Conservation (phyloP, 2,888 invertebrate genomes). For the Loripinus fragilis region DNA sequence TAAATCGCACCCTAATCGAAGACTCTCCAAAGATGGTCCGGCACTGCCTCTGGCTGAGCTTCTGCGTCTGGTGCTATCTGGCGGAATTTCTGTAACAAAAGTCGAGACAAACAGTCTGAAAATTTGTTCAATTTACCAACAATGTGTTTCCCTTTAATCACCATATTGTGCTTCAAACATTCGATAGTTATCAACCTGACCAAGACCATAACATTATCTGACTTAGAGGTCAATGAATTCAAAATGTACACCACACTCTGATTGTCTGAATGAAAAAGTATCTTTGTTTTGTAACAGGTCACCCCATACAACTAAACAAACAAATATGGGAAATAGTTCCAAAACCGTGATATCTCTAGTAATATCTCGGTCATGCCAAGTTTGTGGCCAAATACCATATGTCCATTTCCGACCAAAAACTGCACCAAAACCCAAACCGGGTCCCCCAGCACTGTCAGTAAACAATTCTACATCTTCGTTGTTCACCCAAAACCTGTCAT, state of each 20-base stretch:
- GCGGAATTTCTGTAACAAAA: conserved; percentile 22
- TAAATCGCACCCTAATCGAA: neutral
- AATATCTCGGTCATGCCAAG: conserved; percentile 7
- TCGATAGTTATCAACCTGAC: conserved; percentile 22
- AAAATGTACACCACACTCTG: conserved; percentile 31
- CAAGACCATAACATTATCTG: conserved; percentile 25
- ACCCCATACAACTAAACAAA: conserved; percentile 23
- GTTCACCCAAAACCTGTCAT: conserved; percentile 24
- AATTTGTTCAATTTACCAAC: conserved; percentile 27
- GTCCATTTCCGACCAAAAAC: conserved; percentile 13
- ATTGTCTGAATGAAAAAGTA: conserved; percentile 31
- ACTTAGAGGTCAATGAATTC: conserved; percentile 26
- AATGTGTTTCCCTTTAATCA: conserved; percentile 27
- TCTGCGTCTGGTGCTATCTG: conserved; percentile 24
- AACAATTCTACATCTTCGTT: conserved; percentile 26
- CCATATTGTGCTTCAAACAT: conserved; percentile 24
- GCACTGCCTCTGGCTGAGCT: conserved; percentile 12
- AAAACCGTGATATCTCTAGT: conserved; percentile 27
- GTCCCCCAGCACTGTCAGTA: conserved; percentile 21
- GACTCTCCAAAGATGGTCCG: neutral
- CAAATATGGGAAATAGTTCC: conserved; percentile 23
- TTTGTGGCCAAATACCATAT: conserved; percentile 1
- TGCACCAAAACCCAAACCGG: conserved; percentile 17
- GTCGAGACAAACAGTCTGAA: conserved; percentile 33
- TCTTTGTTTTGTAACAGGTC: conserved; percentile 8